Evolutionary conservation across 2,113 vertebrate species (phyloP), one percentile per base, ranked within the genome.

Genomic region (Excalfactoria chinensis): DNA sequence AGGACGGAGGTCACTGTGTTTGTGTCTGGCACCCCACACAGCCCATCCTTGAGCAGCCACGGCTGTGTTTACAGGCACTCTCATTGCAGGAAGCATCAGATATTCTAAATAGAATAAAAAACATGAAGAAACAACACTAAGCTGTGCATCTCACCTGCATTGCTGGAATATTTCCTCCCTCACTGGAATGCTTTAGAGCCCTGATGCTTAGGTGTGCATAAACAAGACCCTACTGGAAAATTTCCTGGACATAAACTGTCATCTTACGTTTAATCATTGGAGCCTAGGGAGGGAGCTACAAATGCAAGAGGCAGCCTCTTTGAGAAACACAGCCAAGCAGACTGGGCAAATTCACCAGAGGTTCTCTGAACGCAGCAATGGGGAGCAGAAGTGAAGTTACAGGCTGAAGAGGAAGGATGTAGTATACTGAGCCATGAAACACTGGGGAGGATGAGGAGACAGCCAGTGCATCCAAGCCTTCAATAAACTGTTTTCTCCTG

Each of bases 201-300:
- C 66, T 75, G 66, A 69, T 91, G 37, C 37, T 86, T 32, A 67
- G 23, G 22, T 44, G 88, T 26, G 72, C 5, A 15, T 86, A 91
- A 94, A 93, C 86, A 90, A 91, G 35, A 76, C 7, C 18, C 30
- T 67, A 70, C 67, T 60, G 64, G 30, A 91, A 90, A 93, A 95
- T 86, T 81, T 84, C 86, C 85, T 93, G 86, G 73, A 92, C 66
- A 83, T 72, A 90, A 95, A 74, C 46, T 95, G 60, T 22, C 83
- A 72, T 34, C 48, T 60, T 63, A 88, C 34, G 55, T 89, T 95
- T 85, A 55, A 56, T 89, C 76, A 78, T 34, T 81, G 73, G 62
- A 92, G 69, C 43, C 35, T 72, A 15, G n/a, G 86, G 76, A 92
- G 56, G 60, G 56, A 90, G 26, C 66, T 86, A 68, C 15, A 68